Conservation (phyloP, 1,140 invertebrate genomes). For the Hylyphantes graminicola region DNA sequence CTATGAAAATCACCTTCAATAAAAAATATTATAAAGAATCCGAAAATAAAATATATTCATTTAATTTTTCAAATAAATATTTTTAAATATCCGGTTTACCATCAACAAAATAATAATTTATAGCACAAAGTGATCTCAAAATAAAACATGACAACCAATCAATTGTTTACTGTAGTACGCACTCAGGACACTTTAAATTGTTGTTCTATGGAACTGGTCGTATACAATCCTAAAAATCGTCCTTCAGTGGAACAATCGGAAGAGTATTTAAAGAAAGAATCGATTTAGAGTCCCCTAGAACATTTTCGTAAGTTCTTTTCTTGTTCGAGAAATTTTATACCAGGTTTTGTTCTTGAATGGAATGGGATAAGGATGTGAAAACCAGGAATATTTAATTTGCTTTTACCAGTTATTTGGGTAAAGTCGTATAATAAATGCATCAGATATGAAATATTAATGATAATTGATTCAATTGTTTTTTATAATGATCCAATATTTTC, state of each 20-base stretch:
- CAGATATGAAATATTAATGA: no score
- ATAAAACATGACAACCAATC: background rate
- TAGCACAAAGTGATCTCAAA: conserved; percentile 7
- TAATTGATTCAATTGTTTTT: no score
- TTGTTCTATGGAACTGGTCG: conserved; percentile 8
- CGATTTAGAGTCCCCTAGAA: conserved; percentile 7
- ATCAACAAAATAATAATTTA: conserved; percentile 15
- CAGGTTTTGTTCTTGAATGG: background rate
- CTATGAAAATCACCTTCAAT: background rate
- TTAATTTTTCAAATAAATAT: conserved; percentile 8
- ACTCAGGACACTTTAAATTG: conserved; percentile 1
- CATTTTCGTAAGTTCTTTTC: conserved; percentile 13
- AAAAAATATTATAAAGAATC: background rate
- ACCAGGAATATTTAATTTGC: no score
- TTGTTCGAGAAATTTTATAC: conserved; percentile 9
- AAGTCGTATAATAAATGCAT: no score
- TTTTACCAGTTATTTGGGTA: no score
- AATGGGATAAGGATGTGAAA: no score
- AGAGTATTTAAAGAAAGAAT: conserved; percentile 33
- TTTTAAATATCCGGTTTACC: background rate
- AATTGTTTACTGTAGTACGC: conserved; percentile 4
- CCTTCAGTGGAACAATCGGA: conserved; percentile 4
- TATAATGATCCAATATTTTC: no score
- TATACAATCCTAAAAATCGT: conserved; percentile 30
- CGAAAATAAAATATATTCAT: background rate